phyloP scores from a whole-genome alignment of 2,888 invertebrate genomes.

The Malacosoma neustria region DNA sequence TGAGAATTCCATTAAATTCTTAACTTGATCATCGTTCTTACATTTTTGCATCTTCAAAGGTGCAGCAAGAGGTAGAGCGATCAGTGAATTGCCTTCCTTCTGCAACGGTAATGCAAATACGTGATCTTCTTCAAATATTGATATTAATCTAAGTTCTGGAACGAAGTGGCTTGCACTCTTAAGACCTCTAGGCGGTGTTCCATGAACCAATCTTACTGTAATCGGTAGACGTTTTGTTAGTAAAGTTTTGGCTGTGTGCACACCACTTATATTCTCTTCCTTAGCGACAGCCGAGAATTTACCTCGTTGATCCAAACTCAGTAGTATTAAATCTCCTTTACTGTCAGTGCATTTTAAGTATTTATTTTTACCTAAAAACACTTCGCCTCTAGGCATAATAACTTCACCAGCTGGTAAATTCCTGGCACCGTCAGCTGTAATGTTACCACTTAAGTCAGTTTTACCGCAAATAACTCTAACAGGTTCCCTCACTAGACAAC shows the following conservation, averaged over 20 bases:
- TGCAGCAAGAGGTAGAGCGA: constrained; percentile 89
- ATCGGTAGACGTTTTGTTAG: constrained; percentile 92
- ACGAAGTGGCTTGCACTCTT: constrained; percentile 89
- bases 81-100: constrained; percentile 84
- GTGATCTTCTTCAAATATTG: constrained; percentile 90
- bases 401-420: constrained; percentile 90
- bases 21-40: constrained; percentile 87
- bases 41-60: constrained; percentile 89
- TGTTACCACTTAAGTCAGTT: constrained; percentile 75
- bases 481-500: constrained; percentile 87
- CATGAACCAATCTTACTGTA: constrained; percentile 93
- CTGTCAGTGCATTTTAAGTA: constrained; percentile 91
- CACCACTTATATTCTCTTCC: constrained; percentile 95
- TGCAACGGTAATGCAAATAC: constrained; percentile 89
- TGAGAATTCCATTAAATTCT: constrained; percentile 83
- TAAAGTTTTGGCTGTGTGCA: constrained; percentile 92
- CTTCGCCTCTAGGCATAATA: constrained; percentile 85
- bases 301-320: constrained; percentile 91
- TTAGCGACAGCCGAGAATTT: constrained; percentile 94
- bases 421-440: constrained; percentile 80
- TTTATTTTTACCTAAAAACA: constrained; percentile 80
- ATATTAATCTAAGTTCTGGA: constrained; percentile 87
- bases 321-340: constrained; percentile 87
- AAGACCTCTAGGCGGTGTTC: constrained; percentile 88
- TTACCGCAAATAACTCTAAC: constrained; percentile 80